Percentiles rank a stretch among this genome's conserved stretches.
Conservation (phyloP, 2,113 vertebrate species). For the Falco punctatus region DNA sequence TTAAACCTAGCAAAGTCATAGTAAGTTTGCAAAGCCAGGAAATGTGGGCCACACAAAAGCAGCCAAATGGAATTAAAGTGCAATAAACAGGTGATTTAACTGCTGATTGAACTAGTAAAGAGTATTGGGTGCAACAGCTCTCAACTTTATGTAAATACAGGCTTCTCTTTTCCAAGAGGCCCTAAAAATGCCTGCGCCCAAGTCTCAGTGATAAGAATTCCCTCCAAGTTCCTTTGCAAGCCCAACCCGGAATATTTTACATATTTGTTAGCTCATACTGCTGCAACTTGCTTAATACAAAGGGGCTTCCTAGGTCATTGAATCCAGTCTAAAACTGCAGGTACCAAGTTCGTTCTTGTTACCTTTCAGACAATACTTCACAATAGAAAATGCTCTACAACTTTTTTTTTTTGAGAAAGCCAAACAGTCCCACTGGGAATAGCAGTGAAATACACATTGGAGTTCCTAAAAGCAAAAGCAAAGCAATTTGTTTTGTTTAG, state of each 20-base stretch:
- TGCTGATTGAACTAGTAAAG: not conserved
- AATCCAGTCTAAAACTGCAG: not conserved
- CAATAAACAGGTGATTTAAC: not conserved
- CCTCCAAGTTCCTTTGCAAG: not conserved
- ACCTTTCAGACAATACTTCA: not conserved
- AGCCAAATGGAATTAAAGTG: not conserved
- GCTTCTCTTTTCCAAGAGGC: not conserved
- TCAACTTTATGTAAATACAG: not conserved
- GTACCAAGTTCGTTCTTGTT: not conserved
- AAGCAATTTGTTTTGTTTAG: conserved; percentile 26
- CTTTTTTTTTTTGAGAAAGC: not conserved
- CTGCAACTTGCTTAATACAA: not conserved
- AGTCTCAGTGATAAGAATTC: conserved; percentile 13
- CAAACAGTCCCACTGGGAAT: not conserved
- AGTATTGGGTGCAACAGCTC: not conserved
- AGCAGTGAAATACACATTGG: not conserved
- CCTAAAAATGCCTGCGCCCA: not conserved
- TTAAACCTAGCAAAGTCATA: not conserved
- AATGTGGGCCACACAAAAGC: not conserved
- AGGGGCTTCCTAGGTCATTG: not conserved
- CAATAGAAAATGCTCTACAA: not conserved
- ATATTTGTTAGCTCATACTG: conserved; percentile 13
- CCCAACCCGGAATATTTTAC: not conserved
- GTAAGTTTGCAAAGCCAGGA: not conserved
- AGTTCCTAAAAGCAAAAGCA: not conserved